Evolutionary conservation across 2,888 invertebrate species (phyloP), one percentile per base, ranked within the genome.

Genomic region (Nemurella pictetii): DNA sequence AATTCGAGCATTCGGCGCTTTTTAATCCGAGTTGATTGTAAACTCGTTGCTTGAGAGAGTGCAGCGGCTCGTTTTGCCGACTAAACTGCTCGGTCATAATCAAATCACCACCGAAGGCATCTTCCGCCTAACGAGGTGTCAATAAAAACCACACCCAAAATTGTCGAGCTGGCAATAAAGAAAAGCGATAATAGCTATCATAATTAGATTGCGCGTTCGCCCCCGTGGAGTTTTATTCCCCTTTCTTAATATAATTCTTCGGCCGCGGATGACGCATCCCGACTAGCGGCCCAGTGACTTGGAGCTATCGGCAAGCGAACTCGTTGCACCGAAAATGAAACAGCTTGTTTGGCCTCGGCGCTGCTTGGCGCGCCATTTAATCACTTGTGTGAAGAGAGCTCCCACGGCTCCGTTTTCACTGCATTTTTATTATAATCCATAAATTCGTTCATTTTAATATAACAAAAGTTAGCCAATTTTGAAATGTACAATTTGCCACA

Each of bases 61-160:
- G 55, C 55, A 55, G 55, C 55, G 55, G 55, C 12, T 12, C 55
- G 55, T 20, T 55, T 55, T 12, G 55, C 20, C 55, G 55, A 55
- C 55, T 20, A 55, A 55, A 55, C 55, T 55, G 15, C 20, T 7
- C 20, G 55, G 55, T 55, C n/a, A n/a, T n/a, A 55, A 55, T 55
- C 55, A 55, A 75, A 75, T 75, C 75, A 75, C 75, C 75, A 4
- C 28, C 75, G 28, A 75, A 75, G 28, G 75, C 75, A 26, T 75
- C 75, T 5, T 75, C 26, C 28, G 12, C 26, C 28, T 75, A 75
- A 75, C 28, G 75, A 75, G 75, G 28, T 75, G 75, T 75, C 75
- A 75, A 75, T 75, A 75, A 75, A 75, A 75, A 27, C 75, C 75
- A 75, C 75, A 27, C 75, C 75, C 75, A 55, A 55, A 55, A 55